These are phyloP conservation scores for Stylophora pistillata DNA, from an alignment of 64 coral and sea anemone genomes.

Conservation along the genomic window DNA sequence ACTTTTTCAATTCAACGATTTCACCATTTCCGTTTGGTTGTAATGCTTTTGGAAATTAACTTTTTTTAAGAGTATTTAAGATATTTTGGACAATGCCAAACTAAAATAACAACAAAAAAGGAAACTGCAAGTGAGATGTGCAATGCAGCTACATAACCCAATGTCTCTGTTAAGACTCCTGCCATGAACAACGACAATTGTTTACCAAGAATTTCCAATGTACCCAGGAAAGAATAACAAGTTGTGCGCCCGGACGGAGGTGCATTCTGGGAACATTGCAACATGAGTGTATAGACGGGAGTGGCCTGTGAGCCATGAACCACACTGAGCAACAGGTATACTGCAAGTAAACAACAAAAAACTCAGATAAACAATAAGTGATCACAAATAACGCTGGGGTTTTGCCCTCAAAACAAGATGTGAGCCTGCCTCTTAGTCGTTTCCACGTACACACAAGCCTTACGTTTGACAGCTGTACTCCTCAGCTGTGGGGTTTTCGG, in stretches of 20 bases:
- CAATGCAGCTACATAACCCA: constrained; percentile 63
- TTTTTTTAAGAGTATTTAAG: background rate
- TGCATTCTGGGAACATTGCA: constrained; percentile 51
- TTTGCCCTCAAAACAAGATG: background rate
- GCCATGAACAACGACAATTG: constrained; percentile 61
- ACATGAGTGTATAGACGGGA: constrained; percentile 68
- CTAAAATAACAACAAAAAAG: constrained; percentile 51
- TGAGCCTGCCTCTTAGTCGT: no score
- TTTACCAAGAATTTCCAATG: constrained; percentile 70
- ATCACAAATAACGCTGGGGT: background rate
- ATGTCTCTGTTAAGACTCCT: constrained; percentile 60
- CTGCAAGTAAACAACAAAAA: constrained; percentile 22
- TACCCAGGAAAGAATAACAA: constrained; percentile 64
- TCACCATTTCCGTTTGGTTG: no score
- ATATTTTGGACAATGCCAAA: constrained; percentile 8
- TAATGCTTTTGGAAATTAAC: no score
- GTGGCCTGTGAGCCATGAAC: constrained; percentile 81
- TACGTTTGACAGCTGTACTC: no score
- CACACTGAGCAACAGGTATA: constrained; percentile 62
- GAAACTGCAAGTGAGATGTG: constrained; percentile 50
- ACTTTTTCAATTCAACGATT: no score
- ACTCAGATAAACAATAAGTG: background rate
- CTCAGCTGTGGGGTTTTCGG: no score
- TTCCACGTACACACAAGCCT: no score
- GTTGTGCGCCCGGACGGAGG: constrained; percentile 57